These are phyloP conservation scores for Phylloscopus trochiloides DNA, from an alignment of 2,113 vertebrate genomes.

Conservation along the genomic window DNA sequence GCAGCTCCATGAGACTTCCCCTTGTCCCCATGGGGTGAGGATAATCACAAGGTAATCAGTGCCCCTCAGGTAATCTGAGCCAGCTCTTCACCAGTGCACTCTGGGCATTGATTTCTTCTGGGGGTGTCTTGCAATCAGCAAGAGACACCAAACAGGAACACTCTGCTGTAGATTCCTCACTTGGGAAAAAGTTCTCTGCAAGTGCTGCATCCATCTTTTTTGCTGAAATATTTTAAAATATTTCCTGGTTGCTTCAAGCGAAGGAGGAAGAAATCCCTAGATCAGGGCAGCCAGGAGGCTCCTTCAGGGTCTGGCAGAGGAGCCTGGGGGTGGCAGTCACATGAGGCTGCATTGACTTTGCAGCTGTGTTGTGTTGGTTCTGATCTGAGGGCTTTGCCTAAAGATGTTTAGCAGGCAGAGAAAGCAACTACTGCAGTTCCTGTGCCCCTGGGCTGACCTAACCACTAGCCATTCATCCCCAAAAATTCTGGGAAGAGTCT, in stretches of 20 bases:
- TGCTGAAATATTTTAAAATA: not conserved
- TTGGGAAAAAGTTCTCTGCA: not conserved
- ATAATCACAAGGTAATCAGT: not conserved
- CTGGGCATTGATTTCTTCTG: not conserved
- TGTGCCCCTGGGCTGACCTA: not conserved
- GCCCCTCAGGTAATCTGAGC: not conserved
- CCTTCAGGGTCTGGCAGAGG: not conserved
- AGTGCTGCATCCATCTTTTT: not conserved
- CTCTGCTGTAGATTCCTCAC: not conserved
- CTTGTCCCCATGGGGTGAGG: not conserved
- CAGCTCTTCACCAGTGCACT: not conserved
- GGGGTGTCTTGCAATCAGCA: not conserved
- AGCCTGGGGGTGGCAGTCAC: not conserved
- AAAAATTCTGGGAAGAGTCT: not conserved
- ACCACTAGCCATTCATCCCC: not conserved
- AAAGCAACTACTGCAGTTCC: not conserved
- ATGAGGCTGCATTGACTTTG: not conserved
- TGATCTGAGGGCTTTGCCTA: not conserved
- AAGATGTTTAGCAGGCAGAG: not conserved
- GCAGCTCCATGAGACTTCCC: not conserved
- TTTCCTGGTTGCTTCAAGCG: not conserved
- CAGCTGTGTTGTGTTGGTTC: not conserved
- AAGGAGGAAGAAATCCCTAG: not conserved
- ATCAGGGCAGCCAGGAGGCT: not conserved
- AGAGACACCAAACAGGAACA: not conserved